Evolutionary conservation across 2,113 vertebrate species (phyloP).

Genomic region (Cyanoramphus novaezelandiae): DNA sequence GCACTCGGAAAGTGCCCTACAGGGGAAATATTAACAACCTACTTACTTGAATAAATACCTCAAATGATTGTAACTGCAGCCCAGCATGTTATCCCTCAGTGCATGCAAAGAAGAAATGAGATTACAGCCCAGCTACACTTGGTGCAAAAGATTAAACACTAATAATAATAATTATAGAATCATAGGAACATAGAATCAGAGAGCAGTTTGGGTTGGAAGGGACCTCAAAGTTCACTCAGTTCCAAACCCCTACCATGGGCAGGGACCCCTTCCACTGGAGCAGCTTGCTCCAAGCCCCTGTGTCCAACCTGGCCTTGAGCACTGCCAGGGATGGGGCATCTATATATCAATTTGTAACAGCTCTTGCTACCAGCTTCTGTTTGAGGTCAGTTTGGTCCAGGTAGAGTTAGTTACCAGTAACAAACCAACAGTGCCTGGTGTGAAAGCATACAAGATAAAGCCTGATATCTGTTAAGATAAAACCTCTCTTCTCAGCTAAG

Average conservation of each 20-base stretch:
- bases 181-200: not conserved
- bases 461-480: no score
- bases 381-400: not conserved
- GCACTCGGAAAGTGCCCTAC: rapidly evolving
- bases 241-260: not conserved
- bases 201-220: not conserved
- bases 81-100: rapidly evolving
- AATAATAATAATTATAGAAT: not conserved
- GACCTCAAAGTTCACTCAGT: not conserved
- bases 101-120: not conserved
- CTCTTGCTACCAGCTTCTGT: not conserved
- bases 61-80: not conserved
- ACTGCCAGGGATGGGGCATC: not conserved
- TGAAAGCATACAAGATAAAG: not conserved
- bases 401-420: not conserved
- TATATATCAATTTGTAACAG: not conserved
- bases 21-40: not conserved
- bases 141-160: not conserved
- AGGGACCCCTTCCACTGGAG: not conserved
- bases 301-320: not conserved
- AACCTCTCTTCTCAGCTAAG: not conserved
- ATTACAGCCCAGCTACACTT: rapidly evolving
- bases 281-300: not conserved
- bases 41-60: not conserved
- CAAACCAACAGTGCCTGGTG: not conserved